Percentiles rank a stretch among this genome's conserved stretches.
These are phyloP conservation scores for Lutjanus argentimaculatus DNA, from an alignment of 2,797 vertebrate genomes.

Conservation along the genomic window DNA sequence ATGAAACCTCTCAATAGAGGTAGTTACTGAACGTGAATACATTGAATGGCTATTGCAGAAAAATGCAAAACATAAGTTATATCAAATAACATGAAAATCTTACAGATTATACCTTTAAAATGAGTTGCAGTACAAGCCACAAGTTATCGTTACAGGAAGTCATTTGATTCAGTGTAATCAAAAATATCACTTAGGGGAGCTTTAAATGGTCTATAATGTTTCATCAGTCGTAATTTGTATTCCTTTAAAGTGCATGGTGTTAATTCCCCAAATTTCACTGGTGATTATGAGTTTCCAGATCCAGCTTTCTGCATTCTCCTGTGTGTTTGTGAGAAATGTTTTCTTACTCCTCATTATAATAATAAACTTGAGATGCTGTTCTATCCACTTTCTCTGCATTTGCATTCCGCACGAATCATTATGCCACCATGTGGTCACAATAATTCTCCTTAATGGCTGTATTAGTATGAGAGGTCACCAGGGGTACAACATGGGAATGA, in stretches of 20 bases:
- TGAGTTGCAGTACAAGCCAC: background rate
- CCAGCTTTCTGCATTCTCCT: conserved; percentile 2
- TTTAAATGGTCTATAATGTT: conserved; percentile 20
- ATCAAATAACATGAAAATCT: background rate
- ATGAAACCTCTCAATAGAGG: too few species aligned
- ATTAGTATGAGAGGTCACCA: conserved; percentile 67
- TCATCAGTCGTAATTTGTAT: conserved; percentile 13
- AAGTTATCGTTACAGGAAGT: background rate
- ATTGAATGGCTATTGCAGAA: background rate
- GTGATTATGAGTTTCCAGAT: conserved; percentile 10
- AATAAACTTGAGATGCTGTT: conserved; percentile 35
- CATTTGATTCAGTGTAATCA: background rate
- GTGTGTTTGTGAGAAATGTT: conserved; percentile 2
- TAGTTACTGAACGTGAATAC: background rate
- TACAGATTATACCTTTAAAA: background rate
- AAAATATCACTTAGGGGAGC: conserved; percentile 11
- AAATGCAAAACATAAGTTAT: background rate
- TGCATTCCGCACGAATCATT: conserved; percentile 47
- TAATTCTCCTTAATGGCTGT: conserved; percentile 63
- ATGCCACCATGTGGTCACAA: conserved; percentile 51
- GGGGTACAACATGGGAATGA: conserved; percentile 50
- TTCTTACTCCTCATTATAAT: conserved; percentile 14
- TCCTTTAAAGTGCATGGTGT: conserved; percentile 15
- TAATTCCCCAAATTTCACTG: conserved; percentile 14
- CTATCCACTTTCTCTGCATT: conserved; percentile 40